phyloP scores from a whole-genome alignment of 2,797 vertebrate genomes.

The Atherinosoma microstoma region DNA sequence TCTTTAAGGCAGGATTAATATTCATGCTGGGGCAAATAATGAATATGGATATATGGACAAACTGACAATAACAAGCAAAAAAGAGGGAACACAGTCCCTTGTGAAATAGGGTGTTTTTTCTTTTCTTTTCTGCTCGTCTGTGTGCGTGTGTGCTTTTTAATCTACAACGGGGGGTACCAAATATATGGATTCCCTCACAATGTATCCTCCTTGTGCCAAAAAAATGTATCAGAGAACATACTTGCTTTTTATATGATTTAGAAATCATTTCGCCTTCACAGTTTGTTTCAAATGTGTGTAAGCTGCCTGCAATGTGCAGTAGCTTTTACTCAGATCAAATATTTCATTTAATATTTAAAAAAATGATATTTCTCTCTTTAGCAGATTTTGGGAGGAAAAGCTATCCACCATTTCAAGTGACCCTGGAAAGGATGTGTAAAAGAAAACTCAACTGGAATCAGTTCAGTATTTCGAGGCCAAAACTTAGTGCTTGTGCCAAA shows the following conservation, averaged over 20 bases:
- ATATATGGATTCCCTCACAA: slow-evolving; percentile 31
- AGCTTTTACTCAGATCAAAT: slow-evolving; percentile 50
- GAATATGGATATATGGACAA: slow-evolving; percentile 78
- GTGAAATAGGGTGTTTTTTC: slow-evolving; percentile 65
- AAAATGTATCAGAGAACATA: slow-evolving; percentile 19
- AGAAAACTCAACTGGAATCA: not conserved
- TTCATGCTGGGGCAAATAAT: slow-evolving; percentile 70
- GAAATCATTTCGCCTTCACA: slow-evolving; percentile 45
- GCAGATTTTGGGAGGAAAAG: slow-evolving; percentile 1
- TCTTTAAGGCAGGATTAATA: slow-evolving; percentile 76
- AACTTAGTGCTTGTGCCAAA: too few relatives aligned
- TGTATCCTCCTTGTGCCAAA: slow-evolving; percentile 14
- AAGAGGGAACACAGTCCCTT: slow-evolving; percentile 54
- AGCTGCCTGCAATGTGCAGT: slow-evolving; percentile 18
- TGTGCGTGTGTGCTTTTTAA: slow-evolving; percentile 24
- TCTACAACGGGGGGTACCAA: slow-evolving; percentile 18
- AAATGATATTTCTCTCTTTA: not conserved
- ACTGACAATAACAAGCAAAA: slow-evolving; percentile 68
- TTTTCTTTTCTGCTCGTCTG: slow-evolving; percentile 35
- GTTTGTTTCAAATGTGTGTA: slow-evolving; percentile 35
- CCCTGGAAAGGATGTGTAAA: not conserved
- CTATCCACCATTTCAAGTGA: not conserved
- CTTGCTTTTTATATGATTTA: slow-evolving; percentile 45
- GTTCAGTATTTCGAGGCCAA: too few relatives aligned
- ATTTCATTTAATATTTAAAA: slow-evolving; percentile 20